Conservation (phyloP, 1,140 invertebrate species). For the Drosophila murphyi region DNA sequence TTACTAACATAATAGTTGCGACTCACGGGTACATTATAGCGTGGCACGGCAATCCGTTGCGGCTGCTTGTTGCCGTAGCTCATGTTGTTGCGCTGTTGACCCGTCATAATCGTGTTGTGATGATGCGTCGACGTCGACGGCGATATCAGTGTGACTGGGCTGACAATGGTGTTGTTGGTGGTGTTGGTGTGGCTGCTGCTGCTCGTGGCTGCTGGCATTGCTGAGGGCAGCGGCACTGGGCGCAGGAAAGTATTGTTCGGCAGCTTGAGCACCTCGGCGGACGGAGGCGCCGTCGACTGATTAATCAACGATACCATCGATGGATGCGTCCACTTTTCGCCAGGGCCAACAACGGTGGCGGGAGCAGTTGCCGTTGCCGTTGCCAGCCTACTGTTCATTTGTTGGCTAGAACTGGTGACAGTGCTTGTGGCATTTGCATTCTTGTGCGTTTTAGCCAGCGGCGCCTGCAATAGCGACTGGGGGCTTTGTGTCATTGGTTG, state of each 20-base stretch:
- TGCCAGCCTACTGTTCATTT: slow-evolving; percentile 2
- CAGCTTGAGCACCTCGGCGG: slow-evolving; percentile 60
- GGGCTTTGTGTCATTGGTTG: background rate
- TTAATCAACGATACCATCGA: slow-evolving; percentile 46
- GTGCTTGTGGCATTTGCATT: slow-evolving; percentile 1
- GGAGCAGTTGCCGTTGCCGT: background rate
- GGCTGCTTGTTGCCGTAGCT: slow-evolving; percentile 38
- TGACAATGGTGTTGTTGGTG: slow-evolving; percentile 32
- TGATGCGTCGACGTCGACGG: slow-evolving; percentile 43
- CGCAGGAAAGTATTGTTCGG: slow-evolving; percentile 62
- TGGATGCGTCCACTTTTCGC: slow-evolving; percentile 53
- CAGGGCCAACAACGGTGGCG: background rate
- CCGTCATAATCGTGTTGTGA: slow-evolving; percentile 33
- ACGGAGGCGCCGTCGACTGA: slow-evolving; percentile 21
- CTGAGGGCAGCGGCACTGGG: slow-evolving; percentile 53
- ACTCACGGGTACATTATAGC: slow-evolving; percentile 67
- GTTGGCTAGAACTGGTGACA: background rate
- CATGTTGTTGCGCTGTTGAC: slow-evolving; percentile 40
- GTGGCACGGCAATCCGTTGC: slow-evolving; percentile 47
- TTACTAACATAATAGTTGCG: background rate
- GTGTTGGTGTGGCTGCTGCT: slow-evolving; percentile 8
- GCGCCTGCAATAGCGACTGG: background rate
- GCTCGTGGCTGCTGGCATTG: slow-evolving; percentile 38
- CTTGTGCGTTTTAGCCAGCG: slow-evolving; percentile 14
- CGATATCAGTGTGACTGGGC: slow-evolving; percentile 37